Evolutionary conservation across 1,140 invertebrate species (phyloP).

Genomic region (Cydia amplana): DNA sequence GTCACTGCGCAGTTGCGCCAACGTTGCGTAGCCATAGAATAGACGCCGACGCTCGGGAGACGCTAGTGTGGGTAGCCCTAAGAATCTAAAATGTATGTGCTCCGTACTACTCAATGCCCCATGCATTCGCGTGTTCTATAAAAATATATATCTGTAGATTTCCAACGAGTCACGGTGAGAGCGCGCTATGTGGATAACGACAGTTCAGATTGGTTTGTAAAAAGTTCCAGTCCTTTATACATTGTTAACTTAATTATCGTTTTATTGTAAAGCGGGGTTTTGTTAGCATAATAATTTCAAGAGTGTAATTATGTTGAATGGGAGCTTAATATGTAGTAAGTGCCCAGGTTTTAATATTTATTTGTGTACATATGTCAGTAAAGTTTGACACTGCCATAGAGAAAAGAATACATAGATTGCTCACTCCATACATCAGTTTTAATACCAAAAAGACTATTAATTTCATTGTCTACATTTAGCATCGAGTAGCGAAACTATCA

Average conservation of each 20-base stretch:
- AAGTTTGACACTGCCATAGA: too few relatives aligned
- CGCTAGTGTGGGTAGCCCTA: too few relatives aligned
- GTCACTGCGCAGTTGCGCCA: too few relatives aligned
- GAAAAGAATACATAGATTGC: too few relatives aligned
- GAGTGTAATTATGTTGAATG: neutral
- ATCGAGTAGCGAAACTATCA: too few relatives aligned
- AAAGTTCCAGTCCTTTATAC: neutral
- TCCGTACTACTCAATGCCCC: neutral
- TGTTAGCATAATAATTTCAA: slow-evolving; percentile 5
- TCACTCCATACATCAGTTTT: too few relatives aligned
- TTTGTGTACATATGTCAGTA: too few relatives aligned
- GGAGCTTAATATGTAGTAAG: neutral
- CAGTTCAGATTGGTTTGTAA: slow-evolving; percentile 30
- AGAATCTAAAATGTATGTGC: too few relatives aligned
- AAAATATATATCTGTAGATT: neutral
- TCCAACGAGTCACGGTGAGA: slow-evolving; percentile 16
- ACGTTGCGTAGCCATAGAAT: too few relatives aligned
- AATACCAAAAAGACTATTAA: too few relatives aligned
- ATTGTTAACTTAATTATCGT: slow-evolving; percentile 29
- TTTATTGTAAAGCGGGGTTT: neutral
- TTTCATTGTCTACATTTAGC: too few relatives aligned
- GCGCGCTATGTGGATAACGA: slow-evolving; percentile 17
- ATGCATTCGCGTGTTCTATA: neutral
- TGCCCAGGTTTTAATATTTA: neutral
- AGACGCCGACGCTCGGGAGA: too few relatives aligned